These are phyloP conservation scores for Drosophila melanosoma DNA, from an alignment of 2,888 invertebrate species.

Conservation along the genomic window DNA sequence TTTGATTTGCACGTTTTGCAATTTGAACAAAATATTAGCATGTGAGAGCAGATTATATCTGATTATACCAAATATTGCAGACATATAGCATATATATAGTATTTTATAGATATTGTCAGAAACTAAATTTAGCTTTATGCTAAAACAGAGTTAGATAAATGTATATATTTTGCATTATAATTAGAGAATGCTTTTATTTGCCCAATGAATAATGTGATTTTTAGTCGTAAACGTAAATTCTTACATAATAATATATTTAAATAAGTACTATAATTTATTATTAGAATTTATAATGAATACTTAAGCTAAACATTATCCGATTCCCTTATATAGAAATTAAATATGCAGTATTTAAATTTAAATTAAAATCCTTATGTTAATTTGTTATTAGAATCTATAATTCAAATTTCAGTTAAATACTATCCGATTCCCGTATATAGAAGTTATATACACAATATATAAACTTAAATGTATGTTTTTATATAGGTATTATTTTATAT, in stretches of 20 bases:
- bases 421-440: neutral
- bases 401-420: neutral
- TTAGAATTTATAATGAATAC: neutral
- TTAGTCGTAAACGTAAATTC: neutral
- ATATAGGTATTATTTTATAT: too few relatives aligned
- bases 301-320: neutral
- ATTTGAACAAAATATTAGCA: slow-evolving; percentile 47
- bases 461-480: too few relatives aligned
- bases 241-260: neutral
- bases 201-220: neutral
- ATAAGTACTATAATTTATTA: neutral
- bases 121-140: neutral
- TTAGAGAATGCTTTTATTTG: neutral
- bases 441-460: neutral
- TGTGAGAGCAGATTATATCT: neutral
- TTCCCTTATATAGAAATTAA: too few relatives aligned
- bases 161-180: neutral
- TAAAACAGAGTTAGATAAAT: neutral
- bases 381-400: neutral
- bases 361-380: too few relatives aligned
- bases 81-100: neutral
- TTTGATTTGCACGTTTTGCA: slow-evolving; percentile 38
- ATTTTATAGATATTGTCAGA: neutral
- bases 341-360: too few relatives aligned
- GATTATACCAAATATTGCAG: neutral